Base-by-base conservation (phyloP, 2,888 invertebrate genomes). In the Drosophila histrio region DNA sequence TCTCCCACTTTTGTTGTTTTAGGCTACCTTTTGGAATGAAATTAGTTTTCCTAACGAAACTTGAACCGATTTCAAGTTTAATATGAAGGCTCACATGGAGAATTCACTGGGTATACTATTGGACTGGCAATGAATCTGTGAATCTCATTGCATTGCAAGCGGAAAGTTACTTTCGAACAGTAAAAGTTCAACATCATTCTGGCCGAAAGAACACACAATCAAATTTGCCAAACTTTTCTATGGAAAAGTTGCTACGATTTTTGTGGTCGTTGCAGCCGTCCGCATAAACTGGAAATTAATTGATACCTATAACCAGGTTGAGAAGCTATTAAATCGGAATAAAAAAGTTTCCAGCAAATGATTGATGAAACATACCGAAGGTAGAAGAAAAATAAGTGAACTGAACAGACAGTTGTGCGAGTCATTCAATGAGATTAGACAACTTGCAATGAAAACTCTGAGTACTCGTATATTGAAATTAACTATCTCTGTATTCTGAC, bases 201-300 rank as follows among this genome's bases (percentile, higher is more conserved):
- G 34, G n/a, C 11, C 17, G 41, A 62, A 34, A 47, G 41, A 50
- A 17, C 36, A 43, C 11, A 59, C 50, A 54, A 44, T 59, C 39
- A 57, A 72, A 75, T 65, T 65, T 61, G 17, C 26, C 24, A 70
- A 72, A 72, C 73, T 72, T 65, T 77, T 60, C 72, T 56, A 72
- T 58, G 32, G 24, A 41, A 72, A 71, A 72, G 56, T 72, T 73
- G 6, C 49, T 39, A 54, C 46, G 47, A 70, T 63, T 64, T 80
- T 79, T 79, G 86, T 79, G 80, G 83, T 32, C 78, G 38, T 22
- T 70, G 84, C 79, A 83, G 80, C 66, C 74, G 78, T 76, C 76
- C 74, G 44, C 73, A 58, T 41, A 65, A 77, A 72, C 62, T 67
- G 68, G 57, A 65, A 79, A 82, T 87, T 85, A 81, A 81, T 87